Evolutionary conservation across 1,140 invertebrate species (phyloP), one percentile per base, ranked within the genome.

Genomic region (Drosophila fuyamai): DNA sequence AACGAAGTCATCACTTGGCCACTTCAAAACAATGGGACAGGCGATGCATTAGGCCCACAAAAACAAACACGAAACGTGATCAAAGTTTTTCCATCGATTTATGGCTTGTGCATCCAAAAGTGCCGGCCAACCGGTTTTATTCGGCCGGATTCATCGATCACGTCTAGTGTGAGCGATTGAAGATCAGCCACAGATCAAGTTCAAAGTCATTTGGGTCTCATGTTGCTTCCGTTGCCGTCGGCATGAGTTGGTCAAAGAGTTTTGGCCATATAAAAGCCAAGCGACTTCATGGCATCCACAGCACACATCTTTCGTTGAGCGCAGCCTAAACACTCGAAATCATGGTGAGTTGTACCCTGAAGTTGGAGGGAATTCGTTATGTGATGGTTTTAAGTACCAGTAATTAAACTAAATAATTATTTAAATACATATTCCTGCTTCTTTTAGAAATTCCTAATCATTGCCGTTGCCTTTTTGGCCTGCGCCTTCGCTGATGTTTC

Each of bases 381-480:
- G 23, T 23, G 2, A 23, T 23, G 2, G 1, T 23, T 23, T 23
- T 1, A 2, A 23, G 4, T 23, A 23, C 23, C 23, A 23, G 23
- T 23, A 23, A n/a, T n/a, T n/a, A n/a, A n/a, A n/a, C n/a, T n/a
- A n/a, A n/a, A n/a, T n/a, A n/a, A n/a, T n/a, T n/a, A n/a, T n/a
- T n/a, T n/a, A n/a, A n/a, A n/a, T n/a, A 23, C 0, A 23, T 23
- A 23, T 4, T 23, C 2, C 0, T 23, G 2, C 12, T 23, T 0
- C 18, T 47, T 53, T 18, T 8, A 91, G 90, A 91, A 91, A 91
- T 90, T 91, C 75, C 29, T 86, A 0, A 82, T 91, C 29, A 72
- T 91, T 65, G 90, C 90, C 62, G 78, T 91, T 51, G 90, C 90
- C 65, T 78, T 90, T 18, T 35, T 90, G 85, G 88, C 88, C 60